phyloP scores from a whole-genome alignment of 2,113 vertebrate species.

The Microcebus ravelobensis region DNA sequence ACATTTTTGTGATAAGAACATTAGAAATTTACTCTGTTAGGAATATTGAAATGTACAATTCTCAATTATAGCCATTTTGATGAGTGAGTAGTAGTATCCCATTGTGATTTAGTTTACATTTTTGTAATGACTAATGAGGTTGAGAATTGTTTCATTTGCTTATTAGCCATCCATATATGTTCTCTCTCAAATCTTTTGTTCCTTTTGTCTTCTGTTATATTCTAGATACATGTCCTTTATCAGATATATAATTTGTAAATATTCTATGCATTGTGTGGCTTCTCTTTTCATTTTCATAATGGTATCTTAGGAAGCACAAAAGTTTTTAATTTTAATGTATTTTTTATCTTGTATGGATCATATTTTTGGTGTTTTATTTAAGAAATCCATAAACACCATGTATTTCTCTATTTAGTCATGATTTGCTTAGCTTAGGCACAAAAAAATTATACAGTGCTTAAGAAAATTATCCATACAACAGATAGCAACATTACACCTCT shows the following conservation, averaged over 20 bases:
- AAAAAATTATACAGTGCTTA: not conserved
- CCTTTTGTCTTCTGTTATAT: not conserved
- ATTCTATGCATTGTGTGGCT: not conserved
- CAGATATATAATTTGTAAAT: not conserved
- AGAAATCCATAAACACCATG: not conserved
- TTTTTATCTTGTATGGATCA: not conserved
- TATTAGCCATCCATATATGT: not conserved
- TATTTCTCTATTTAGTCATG: not conserved
- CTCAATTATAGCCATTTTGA: not conserved
- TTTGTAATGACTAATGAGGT: not conserved
- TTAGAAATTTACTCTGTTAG: too few relatives aligned
- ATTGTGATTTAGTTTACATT: not conserved
- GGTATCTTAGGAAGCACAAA: not conserved
- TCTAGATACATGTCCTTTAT: not conserved
- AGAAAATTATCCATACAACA: not conserved
- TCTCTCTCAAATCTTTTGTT: not conserved
- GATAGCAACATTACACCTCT: not conserved
- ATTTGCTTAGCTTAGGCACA: not conserved
- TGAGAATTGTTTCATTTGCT: not conserved
- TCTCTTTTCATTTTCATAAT: not conserved
- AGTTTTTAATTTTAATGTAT: not conserved
- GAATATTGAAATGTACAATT: too few relatives aligned
- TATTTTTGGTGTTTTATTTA: not conserved
- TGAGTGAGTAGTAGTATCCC: not conserved
- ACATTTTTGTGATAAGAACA: too few relatives aligned